Evolutionary conservation across 1,140 invertebrate genomes (phyloP), one percentile per base, ranked within the genome.

Genomic region (Tetraneura akinire): DNA sequence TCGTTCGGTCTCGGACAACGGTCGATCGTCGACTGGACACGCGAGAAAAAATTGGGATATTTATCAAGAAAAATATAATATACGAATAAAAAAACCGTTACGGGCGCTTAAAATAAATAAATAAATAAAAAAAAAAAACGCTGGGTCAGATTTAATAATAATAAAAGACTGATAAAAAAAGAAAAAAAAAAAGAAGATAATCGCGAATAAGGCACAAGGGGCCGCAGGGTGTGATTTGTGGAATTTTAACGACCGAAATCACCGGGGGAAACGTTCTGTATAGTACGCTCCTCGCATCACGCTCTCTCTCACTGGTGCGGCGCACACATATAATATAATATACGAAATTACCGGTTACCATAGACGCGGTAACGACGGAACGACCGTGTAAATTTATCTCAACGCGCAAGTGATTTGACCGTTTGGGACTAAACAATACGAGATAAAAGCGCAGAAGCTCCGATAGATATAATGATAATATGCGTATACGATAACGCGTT

Each of bases 191-290:
- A 47, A 23, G 51, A 29, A 29, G 68, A 71, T 62, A 62, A 57
- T 78, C 55, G 55, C 74, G 55, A 78, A 60, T 62, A 78, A 78
- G 6, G 21, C 55, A 47, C 55, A 23, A 21, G 37, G 42, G 37
- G 42, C 55, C 74, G n/a, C 18, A 60, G 55, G 74, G 55, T 32
- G 55, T 62, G 55, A 23, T 78, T 78, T 60, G 74, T 78, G 74
- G 37, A 78, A 78, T 78, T 60, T 57, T 42, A 78, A 78, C 55
- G 55, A 78, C 74, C 53, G 14, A 4, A n/a, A 42, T 42, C 66
- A 26, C 37, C 42, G 66, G 66, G 64, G 45, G 16, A 21, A 70
- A 70, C 51, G n/a, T 55, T 53, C 37, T 51, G 29, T n/a, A n/a
- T n/a, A n/a, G n/a, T n/a, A 47, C 32, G 23, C 21, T 60, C 53